These are phyloP conservation scores for Linnaemya vulpina DNA, from an alignment of 2,888 invertebrate genomes.

Conservation along the genomic window DNA sequence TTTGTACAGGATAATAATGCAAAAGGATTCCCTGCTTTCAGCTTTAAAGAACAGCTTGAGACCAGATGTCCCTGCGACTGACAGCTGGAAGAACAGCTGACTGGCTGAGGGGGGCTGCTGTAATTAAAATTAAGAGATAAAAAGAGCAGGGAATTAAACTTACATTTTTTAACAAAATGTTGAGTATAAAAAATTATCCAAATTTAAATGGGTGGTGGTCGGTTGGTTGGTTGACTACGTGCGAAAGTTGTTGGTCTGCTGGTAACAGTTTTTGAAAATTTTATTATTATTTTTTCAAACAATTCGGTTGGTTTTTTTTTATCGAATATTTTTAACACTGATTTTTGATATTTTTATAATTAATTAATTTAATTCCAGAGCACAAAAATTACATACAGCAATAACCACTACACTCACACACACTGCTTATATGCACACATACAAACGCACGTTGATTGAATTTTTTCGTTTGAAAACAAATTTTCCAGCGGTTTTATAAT, in stretches of 20 bases:
- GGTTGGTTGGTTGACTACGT: conserved; percentile 56
- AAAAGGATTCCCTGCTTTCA: not conserved
- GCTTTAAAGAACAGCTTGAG: conserved; percentile 13
- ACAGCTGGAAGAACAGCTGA: conserved; percentile 5
- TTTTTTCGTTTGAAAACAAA: not conserved
- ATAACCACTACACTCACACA: not conserved
- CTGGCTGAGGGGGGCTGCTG: not conserved
- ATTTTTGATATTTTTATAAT: conserved; percentile 3
- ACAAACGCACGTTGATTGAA: not conserved
- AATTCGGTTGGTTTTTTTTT: conserved; percentile 14
- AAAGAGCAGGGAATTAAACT: conserved; percentile 7
- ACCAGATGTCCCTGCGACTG: not conserved
- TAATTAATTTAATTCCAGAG: not conserved
- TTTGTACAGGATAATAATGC: not conserved
- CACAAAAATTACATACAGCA: conserved; percentile 11
- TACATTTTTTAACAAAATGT: conserved; percentile 67
- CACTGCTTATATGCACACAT: no score
- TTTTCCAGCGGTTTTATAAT: not conserved
- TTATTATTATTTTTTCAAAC: not conserved
- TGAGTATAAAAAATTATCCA: conserved; percentile 64
- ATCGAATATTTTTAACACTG: conserved; percentile 33
- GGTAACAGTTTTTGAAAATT: not conserved
- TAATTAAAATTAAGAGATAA: not conserved
- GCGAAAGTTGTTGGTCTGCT: not conserved
- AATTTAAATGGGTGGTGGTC: conserved; percentile 58